Evolutionary conservation across 2,888 invertebrate species (phyloP), one percentile per base, ranked within the genome.

Genomic region (Drosophila sordidula): DNA sequence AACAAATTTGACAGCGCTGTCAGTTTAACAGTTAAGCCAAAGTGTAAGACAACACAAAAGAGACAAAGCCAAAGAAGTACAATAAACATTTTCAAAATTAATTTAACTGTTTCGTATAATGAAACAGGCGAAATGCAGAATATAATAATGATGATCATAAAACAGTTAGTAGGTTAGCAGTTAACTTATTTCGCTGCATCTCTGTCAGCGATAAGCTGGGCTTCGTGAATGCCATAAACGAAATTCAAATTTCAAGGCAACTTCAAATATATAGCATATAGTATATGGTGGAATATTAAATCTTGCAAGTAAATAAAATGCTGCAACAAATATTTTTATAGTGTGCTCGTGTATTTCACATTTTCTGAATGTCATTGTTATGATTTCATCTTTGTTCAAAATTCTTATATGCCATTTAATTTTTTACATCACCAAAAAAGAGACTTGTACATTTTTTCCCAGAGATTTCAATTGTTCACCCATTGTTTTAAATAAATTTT

Each of bases 1-100:
- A 73, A 69, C 73, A 70, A 70, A 64, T 73, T 73, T 73, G 72
- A 73, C 72, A 73, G 74, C 63, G 57, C 55, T 58, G 72, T 73
- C 73, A 69, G 73, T 29, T 74, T 59, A 73, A 70, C 70, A 65
- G 64, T 74, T 73, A 54, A 38, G 41, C 52, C 65, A 46, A 69
- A 69, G 62, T 54, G 51, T 47, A 55, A 51, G 44, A 39, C 42
- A 73, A 36, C 50, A 55, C 54, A 46, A 56, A 44, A 57, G 67
- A 56, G 44, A 61, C 56, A 56, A 67, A 38, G 29, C 58, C 32
- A n/a, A 58, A 58, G 61, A 45, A 61, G 39, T 58, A 61, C 61
- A 61, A 61, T 32, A 29, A 26, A 56, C 44, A 57, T 56, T 29
- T 57, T 57, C 36, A 44, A 38, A 59, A 59, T 59, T 59, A 59